A percentile compares a stretch with the other conserved stretches of the same genome.
phyloP scores from a whole-genome alignment of 2,888 invertebrate genomes.

The Mechanitis messenoides region DNA sequence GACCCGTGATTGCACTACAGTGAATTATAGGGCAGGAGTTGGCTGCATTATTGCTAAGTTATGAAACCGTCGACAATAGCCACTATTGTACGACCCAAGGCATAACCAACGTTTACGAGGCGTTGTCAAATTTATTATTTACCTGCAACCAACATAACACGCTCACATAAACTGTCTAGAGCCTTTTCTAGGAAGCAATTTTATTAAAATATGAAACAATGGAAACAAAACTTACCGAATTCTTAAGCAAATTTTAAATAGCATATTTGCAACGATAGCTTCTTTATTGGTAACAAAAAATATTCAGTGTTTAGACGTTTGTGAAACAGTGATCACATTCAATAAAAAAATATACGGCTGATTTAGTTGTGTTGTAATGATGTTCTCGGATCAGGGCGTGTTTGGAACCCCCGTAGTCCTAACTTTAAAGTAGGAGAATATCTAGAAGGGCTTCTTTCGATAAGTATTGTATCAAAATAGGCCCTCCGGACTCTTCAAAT shows the following conservation, averaged over 20 bases:
- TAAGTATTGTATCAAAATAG: too few species aligned
- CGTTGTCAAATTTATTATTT: conserved; percentile 33
- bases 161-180: conserved; percentile 9
- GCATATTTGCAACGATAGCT: neutral
- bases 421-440: too few species aligned
- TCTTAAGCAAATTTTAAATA: neutral
- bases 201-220: neutral
- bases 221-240: neutral
- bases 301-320: too few species aligned
- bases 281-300: too few species aligned
- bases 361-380: too few species aligned
- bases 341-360: too few species aligned
- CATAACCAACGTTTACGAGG: conserved; percentile 24
- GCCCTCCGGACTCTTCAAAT: too few species aligned
- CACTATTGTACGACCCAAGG: conserved; percentile 21
- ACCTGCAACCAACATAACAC: conserved; percentile 19
- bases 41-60: conserved; percentile 36
- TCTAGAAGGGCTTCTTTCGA: too few species aligned
- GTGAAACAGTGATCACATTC: too few species aligned
- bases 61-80: conserved; percentile 30
- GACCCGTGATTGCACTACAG: conserved; percentile 13
- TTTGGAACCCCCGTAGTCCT: too few species aligned
- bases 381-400: too few species aligned
- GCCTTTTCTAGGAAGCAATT: neutral
- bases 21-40: conserved; percentile 20